Percentiles rank a stretch among this genome's conserved stretches.
These are phyloP conservation scores for Malacoctenus gilli DNA, from an alignment of 2,797 vertebrate species.

Conservation along the genomic window DNA sequence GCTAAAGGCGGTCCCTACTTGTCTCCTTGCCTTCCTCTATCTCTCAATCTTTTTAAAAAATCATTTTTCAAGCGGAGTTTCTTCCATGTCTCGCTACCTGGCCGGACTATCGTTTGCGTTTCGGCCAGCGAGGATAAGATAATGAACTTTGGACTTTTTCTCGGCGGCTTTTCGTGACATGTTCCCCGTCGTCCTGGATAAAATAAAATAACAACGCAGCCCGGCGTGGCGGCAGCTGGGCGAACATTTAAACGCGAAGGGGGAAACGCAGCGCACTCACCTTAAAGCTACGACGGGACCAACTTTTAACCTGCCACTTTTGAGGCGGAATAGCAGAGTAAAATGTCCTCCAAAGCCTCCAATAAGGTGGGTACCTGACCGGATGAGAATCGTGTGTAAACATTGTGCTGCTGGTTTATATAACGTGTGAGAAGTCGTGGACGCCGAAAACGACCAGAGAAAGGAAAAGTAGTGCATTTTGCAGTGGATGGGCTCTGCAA, in stretches of 20 bases:
- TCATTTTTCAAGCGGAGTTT: slow-evolving; percentile 5
- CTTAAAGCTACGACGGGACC: slow-evolving; percentile 35
- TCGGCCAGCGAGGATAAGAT: slow-evolving; percentile 68
- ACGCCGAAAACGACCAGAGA: slow-evolving; percentile 20
- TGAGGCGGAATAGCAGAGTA: slow-evolving; percentile 71
- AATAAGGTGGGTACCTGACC: slow-evolving; percentile 86
- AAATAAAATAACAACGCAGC: slow-evolving; percentile 79
- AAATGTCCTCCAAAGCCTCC: slow-evolving; percentile 91
- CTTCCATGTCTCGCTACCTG: slow-evolving; percentile 53
- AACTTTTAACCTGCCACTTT: slow-evolving; percentile 65
- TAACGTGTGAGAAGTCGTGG: slow-evolving; percentile 6
- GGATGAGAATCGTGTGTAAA: slow-evolving; percentile 19
- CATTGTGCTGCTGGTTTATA: slow-evolving; percentile 21
- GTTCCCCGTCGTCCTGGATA: slow-evolving; percentile 76
- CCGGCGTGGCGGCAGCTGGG: slow-evolving; percentile 85
- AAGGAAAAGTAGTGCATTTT: neutral
- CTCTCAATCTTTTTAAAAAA: neutral
- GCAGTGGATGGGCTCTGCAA: neutral
- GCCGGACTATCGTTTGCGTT: slow-evolving; percentile 47
- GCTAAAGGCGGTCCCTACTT: slow-evolving; percentile 27
- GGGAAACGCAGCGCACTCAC: slow-evolving; percentile 56
- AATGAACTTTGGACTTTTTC: slow-evolving; percentile 84
- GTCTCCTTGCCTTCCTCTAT: neutral
- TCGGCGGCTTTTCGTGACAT: slow-evolving; percentile 79
- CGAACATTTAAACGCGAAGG: slow-evolving; percentile 58